Conservation (phyloP, 2,113 vertebrate genomes). For the Lampris megalopsis region DNA sequence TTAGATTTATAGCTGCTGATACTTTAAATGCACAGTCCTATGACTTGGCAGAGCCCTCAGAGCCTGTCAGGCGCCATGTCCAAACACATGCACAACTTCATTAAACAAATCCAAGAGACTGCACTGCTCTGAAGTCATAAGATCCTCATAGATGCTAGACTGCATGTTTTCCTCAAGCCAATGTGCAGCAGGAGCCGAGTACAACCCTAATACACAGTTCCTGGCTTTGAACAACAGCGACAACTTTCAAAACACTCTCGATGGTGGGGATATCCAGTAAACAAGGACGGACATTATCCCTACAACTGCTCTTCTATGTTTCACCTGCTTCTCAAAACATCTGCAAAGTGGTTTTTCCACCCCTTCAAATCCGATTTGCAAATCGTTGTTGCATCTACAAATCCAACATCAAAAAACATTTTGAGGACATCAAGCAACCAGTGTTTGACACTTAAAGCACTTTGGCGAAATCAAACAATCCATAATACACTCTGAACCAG, state of each 20-base stretch:
- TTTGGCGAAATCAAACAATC: too few species aligned
- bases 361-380: too few species aligned
- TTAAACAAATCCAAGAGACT: constrained; percentile 40
- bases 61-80: constrained; percentile 49
- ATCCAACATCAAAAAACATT: too few species aligned
- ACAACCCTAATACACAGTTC: background rate
- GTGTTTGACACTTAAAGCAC: too few species aligned
- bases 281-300: background rate
- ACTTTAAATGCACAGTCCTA: constrained; percentile 58
- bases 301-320: too few species aligned
- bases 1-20: constrained; percentile 61
- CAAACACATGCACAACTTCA: constrained; percentile 40
- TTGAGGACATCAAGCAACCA: too few species aligned
- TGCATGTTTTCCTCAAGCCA: constrained; percentile 17
- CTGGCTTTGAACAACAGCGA: background rate
- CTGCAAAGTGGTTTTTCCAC: too few species aligned
- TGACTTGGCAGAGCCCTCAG: constrained; percentile 56
- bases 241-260: background rate
- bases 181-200: too few species aligned
- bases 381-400: too few species aligned
- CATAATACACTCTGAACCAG: too few species aligned
- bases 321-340: background rate
- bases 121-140: constrained; percentile 31
- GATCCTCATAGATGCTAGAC: constrained; percentile 11
- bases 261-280: background rate